phyloP scores from a whole-genome alignment of 2,113 vertebrate species.

The Oncorhynchus gorbuscha region DNA sequence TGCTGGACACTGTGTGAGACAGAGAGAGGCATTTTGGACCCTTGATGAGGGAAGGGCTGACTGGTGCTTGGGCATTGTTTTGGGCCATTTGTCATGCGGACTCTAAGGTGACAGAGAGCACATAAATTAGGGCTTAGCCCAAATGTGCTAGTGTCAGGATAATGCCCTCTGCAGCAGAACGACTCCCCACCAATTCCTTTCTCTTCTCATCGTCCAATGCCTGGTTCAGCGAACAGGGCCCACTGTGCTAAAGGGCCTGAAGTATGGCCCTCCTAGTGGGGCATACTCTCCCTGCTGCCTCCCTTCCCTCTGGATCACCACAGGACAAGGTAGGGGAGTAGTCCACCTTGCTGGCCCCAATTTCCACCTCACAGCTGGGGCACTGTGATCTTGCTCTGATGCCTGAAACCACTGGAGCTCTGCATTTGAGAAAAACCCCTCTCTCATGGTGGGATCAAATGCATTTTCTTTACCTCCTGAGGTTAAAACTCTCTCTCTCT shows the following conservation, averaged over 20 bases:
- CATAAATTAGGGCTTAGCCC: too few relatives aligned
- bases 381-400: background rate
- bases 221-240: constrained; percentile 21
- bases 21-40: too few relatives aligned
- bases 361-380: constrained; percentile 30
- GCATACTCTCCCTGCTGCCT: constrained; percentile 46
- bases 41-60: too few relatives aligned
- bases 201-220: too few relatives aligned
- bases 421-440: background rate
- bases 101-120: too few relatives aligned
- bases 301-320: constrained; percentile 35
- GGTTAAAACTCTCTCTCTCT: too few relatives aligned
- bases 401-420: constrained; percentile 11
- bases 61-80: too few relatives aligned
- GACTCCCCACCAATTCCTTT: too few relatives aligned
- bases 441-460: background rate
- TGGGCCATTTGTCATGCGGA: too few relatives aligned
- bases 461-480: background rate
- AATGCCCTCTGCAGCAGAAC: too few relatives aligned
- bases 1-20: too few relatives aligned
- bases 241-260: constrained; percentile 31
- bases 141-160: too few relatives aligned
- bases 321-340: constrained; percentile 31
- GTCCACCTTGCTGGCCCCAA: constrained; percentile 1
- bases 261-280: constrained; percentile 18